Percentiles rank a stretch among this genome's conserved stretches.
Evolutionary conservation across 2,797 vertebrate genomes (phyloP).

Genomic region (Neopelma chrysocephalum): DNA sequence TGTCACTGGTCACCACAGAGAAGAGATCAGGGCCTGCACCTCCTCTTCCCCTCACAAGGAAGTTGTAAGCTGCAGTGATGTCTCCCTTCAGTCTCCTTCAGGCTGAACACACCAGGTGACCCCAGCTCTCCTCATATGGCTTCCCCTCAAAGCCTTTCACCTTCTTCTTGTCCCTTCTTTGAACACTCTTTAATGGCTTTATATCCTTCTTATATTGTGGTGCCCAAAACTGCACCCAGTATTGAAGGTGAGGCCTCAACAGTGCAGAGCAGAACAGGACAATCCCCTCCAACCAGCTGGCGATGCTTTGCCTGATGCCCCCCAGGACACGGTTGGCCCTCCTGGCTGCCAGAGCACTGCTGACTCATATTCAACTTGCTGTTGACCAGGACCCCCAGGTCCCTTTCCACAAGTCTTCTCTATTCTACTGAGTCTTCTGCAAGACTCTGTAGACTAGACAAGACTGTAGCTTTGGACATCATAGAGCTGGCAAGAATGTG

Average conservation of each 20-base stretch:
- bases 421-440: neutral
- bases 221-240: neutral
- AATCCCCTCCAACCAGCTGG: rapidly evolving
- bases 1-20: neutral
- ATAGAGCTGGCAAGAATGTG: rapidly evolving
- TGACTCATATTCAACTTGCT: neutral
- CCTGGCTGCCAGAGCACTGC: neutral
- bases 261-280: rapidly evolving
- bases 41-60: rapidly evolving
- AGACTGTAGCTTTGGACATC: neutral
- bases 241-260: rapidly evolving
- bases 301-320: rapidly evolving
- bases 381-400: neutral
- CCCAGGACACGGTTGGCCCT: rapidly evolving
- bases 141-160: neutral
- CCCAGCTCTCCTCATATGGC: rapidly evolving
- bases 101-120: neutral
- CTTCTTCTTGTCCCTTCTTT: rapidly evolving
- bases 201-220: rapidly evolving
- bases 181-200: neutral
- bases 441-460: neutral
- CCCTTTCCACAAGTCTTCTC: neutral
- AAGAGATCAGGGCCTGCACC: neutral
- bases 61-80: rapidly evolving
- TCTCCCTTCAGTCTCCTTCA: neutral